These are phyloP conservation scores for Neogale vison DNA, from an alignment of 2,113 vertebrate species.

Conservation along the genomic window DNA sequence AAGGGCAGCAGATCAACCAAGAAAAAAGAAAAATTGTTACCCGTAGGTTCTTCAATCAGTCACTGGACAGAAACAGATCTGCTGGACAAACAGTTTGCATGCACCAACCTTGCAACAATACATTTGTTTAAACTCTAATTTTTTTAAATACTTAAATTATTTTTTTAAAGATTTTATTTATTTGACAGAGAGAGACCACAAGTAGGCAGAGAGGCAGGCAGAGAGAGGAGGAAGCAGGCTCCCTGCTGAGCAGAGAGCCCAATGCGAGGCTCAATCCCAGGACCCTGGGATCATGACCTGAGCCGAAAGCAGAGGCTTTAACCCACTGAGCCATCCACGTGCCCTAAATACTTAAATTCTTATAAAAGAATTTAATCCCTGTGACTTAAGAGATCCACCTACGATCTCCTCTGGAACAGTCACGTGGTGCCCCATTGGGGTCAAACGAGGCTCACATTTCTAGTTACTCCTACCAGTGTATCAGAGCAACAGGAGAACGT, in stretches of 20 bases:
- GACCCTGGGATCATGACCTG: too few relatives aligned
- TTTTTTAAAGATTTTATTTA: too few relatives aligned
- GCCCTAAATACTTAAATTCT: not conserved
- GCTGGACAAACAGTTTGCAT: fast-evolving
- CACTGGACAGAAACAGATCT: not conserved
- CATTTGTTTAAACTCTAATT: not conserved
- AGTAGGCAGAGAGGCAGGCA: too few relatives aligned
- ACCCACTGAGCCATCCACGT: too few relatives aligned
- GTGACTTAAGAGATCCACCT: too few relatives aligned
- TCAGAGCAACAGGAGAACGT: fast-evolving
- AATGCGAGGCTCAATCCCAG: too few relatives aligned
- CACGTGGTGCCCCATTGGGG: fast-evolving
- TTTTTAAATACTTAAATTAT: not conserved
- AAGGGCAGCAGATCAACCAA: not conserved
- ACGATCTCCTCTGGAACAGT: fast-evolving
- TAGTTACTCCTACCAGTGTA: not conserved
- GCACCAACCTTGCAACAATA: fast-evolving
- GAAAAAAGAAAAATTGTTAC: not conserved
- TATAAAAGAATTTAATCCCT: too few relatives aligned
- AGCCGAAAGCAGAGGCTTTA: too few relatives aligned
- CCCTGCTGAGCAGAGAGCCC: too few relatives aligned
- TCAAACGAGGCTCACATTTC: not conserved
- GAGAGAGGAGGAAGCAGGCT: too few relatives aligned
- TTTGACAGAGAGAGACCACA: too few relatives aligned
- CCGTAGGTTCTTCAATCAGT: fast-evolving